A percentile compares a stretch with the other conserved stretches of the same genome.
Conservation (phyloP, 2,797 vertebrate species). For the Kryptopterus vitreolus region DNA sequence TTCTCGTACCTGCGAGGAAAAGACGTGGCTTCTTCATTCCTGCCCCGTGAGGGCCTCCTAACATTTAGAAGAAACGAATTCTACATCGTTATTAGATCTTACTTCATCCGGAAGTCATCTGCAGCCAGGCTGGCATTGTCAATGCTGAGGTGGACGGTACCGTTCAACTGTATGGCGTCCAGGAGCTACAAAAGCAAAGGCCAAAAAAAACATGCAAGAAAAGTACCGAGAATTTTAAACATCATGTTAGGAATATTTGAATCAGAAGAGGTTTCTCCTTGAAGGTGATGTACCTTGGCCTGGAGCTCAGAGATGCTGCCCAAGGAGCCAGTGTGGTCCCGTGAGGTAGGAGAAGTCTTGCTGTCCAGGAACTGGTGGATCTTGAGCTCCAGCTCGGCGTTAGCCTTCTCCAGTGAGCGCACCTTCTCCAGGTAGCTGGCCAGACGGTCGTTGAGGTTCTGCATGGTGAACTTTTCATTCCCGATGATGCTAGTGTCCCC, state of each 20-base stretch:
- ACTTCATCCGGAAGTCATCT: constrained; percentile 77
- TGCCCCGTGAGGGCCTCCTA: background rate
- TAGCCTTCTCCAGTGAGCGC: constrained; percentile 76
- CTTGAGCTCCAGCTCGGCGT: constrained; percentile 80
- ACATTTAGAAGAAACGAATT: background rate
- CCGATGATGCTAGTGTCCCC: background rate
- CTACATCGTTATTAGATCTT: constrained; percentile 45
- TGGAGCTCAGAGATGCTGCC: constrained; percentile 76
- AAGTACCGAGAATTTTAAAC: background rate
- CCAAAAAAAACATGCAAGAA: background rate
- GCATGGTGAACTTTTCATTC: constrained; percentile 76
- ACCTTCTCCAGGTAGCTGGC: constrained; percentile 80
- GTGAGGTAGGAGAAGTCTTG: constrained; percentile 59
- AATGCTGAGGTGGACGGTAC: constrained; percentile 67
- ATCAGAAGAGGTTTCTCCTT: background rate
- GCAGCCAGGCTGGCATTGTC: constrained; percentile 73
- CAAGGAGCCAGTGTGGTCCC: constrained; percentile 72
- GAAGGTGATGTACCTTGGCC: constrained; percentile 71
- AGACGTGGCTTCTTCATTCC: background rate
- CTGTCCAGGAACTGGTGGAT: constrained; percentile 77
- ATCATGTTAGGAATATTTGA: too few species aligned
- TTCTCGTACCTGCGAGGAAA: constrained; percentile 66
- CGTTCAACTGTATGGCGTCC: constrained; percentile 62
- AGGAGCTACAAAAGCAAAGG: constrained; percentile 62
- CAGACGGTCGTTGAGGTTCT: constrained; percentile 83